Evolutionary conservation across 1,140 invertebrate species (phyloP), one percentile per base, ranked within the genome.

Genomic region (Chelonus insularis): DNA sequence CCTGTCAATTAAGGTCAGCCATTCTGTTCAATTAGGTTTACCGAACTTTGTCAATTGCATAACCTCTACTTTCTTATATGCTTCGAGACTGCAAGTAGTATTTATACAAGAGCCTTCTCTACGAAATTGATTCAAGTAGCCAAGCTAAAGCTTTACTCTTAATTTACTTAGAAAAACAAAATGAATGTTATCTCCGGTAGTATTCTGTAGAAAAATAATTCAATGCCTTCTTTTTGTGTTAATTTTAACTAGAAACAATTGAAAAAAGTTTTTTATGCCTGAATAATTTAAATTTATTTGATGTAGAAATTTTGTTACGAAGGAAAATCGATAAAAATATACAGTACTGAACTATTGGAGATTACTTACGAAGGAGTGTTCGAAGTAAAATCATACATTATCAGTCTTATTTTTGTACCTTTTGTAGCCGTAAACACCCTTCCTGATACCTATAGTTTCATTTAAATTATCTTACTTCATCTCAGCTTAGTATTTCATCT

Each of bases 1-100:
- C 54, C 63, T 66, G 68, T 67, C 68, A 64, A 69, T 69, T 69
- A 65, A 63, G 63, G 68, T 66, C 63, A 56, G 55, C 58, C 57
- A 52, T 69, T 69, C 50, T 45, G 63, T 65, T 67, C 64, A 64
- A 67, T 64, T 67, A 64, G 61, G 59, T 66, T 56, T 56, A 51
- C 57, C 48, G 25, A 67, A 69, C 45, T 67, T 67, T 62, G 61
- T 43, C 62, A 62, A 63, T 67, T 60, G 25, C 36, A 41, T 39
- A 43, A 36, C 20, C 36, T 21, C 14, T n/a, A 4, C 23, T 45
- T 23, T 58, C 21, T 12, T 57, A 39, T 20, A 16, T 61, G 36
- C 12, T 43, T 20, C 8, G 14, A 9, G 4, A 23, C 23, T 5
- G 21, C 21, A 25, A 8, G 41, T 9, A 43, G 16, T 43, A 8